A percentile compares a stretch with the other conserved stretches of the same genome.
phyloP scores from a whole-genome alignment of 2,113 vertebrate species.

The Candoia aspera region DNA sequence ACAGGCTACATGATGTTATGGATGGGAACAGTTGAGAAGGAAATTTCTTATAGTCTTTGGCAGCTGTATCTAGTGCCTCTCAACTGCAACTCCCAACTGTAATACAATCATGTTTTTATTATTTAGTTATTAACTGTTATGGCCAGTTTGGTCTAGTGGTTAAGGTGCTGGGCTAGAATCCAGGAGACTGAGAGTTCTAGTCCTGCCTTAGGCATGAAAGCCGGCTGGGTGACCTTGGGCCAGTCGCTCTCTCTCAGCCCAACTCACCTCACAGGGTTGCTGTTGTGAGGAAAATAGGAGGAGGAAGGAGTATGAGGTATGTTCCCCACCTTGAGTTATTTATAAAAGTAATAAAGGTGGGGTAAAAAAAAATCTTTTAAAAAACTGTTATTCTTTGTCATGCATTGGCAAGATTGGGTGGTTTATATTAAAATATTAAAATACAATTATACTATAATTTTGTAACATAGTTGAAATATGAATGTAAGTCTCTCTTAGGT shows the following conservation, averaged over 20 bases:
- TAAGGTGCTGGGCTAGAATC: too few relatives aligned
- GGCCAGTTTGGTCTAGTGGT: too few relatives aligned
- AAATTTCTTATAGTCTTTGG: background rate
- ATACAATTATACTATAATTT: background rate
- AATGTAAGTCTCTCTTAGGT: background rate
- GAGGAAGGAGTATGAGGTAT: too few relatives aligned
- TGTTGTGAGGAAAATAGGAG: too few relatives aligned
- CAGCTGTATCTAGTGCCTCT: background rate
- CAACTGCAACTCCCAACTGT: background rate
- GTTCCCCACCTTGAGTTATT: too few relatives aligned
- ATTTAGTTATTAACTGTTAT: background rate
- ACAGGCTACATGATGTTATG: background rate
- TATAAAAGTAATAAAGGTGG: too few relatives aligned
- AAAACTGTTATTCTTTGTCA: background rate
- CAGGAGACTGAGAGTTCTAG: background rate
- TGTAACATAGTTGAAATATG: background rate
- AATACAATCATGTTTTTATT: background rate
- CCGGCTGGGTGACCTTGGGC: too few relatives aligned
- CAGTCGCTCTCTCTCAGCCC: too few relatives aligned
- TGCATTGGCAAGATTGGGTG: background rate
- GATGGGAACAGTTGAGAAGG: background rate
- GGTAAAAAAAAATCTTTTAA: too few relatives aligned
- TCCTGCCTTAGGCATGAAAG: too few relatives aligned
- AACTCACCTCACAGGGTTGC: too few relatives aligned
- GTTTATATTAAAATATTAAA: background rate